Evolutionary conservation across 2,888 invertebrate species (phyloP).

Genomic region (Nymphalis urticae): DNA sequence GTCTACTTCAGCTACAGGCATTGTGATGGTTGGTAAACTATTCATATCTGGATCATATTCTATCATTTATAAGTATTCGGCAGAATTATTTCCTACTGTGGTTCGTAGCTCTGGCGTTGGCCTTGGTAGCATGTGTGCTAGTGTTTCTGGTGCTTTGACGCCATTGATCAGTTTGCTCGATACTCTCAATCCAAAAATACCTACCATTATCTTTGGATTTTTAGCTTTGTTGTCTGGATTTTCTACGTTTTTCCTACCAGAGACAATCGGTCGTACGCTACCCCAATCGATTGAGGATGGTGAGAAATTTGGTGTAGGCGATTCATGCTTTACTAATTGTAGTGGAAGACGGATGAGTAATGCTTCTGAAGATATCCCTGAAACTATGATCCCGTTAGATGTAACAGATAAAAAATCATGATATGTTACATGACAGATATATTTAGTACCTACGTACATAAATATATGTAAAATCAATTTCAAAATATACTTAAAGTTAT

Average conservation of each 20-base stretch:
- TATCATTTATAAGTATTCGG: conserved; percentile 93
- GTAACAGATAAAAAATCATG: conserved; percentile 60
- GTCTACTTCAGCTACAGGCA: conserved; percentile 80
- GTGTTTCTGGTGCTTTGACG: conserved; percentile 90
- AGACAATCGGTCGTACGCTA: conserved; percentile 90
- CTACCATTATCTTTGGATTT: conserved; percentile 88
- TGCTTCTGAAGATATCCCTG: conserved; percentile 63
- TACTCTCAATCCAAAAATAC: conserved; percentile 88
- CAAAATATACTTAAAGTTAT: too few species aligned
- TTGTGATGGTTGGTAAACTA: conserved; percentile 90
- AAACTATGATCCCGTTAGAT: conserved; percentile 73
- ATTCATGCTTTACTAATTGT: conserved; percentile 89
- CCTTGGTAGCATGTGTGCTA: conserved; percentile 91
- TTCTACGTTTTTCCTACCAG: conserved; percentile 87
- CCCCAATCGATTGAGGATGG: conserved; percentile 92
- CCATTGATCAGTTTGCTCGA: conserved; percentile 89
- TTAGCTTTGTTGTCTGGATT: conserved; percentile 88
- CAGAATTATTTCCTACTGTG: conserved; percentile 92
- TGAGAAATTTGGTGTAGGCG: conserved; percentile 90
- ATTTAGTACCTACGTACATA: too few species aligned
- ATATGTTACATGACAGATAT: conserved; percentile 10
- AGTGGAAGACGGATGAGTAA: conserved; percentile 70
- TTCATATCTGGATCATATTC: conserved; percentile 93
- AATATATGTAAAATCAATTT: too few species aligned
- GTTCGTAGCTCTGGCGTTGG: conserved; percentile 92